phyloP scores from a whole-genome alignment of 1,140 invertebrate genomes.

The Leptonema lineaticorne region DNA sequence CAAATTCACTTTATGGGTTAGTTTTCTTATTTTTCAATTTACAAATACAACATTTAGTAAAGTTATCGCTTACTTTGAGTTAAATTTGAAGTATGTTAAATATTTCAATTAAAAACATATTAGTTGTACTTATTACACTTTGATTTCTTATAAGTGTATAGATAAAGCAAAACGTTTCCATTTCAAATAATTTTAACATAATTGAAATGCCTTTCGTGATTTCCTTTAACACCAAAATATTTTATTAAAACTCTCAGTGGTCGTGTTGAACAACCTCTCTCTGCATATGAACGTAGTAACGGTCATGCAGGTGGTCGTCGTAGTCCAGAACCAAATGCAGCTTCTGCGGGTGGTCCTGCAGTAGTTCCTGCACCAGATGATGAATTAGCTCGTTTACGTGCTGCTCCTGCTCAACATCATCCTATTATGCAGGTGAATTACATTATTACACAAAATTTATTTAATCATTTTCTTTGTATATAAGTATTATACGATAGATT shows the following conservation, averaged over 20 bases:
- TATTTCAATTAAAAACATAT: too few species aligned
- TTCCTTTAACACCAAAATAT: neutral
- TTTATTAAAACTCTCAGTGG: constrained; percentile 27
- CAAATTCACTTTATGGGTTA: constrained; percentile 39
- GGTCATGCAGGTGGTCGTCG: constrained; percentile 36
- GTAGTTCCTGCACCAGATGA: constrained; percentile 11
- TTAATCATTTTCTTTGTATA: neutral
- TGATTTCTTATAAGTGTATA: neutral
- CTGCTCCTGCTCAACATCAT: constrained; percentile 27
- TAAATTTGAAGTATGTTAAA: too few species aligned
- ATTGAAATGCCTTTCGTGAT: neutral
- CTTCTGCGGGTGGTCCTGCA: constrained; percentile 1
- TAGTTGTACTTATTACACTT: too few species aligned
- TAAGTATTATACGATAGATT: neutral
- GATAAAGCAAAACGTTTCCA: too few species aligned
- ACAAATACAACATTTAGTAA: too few species aligned
- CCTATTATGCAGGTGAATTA: constrained; percentile 37
- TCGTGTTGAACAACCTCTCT: constrained; percentile 33
- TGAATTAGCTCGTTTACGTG: constrained; percentile 15
- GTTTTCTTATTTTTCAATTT: too few species aligned
- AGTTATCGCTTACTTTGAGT: too few species aligned
- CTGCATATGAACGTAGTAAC: constrained; percentile 37
- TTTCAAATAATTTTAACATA: too few species aligned
- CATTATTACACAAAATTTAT: too few species aligned
- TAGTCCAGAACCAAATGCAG: constrained; percentile 26